Conservation (phyloP, 2,797 vertebrate genomes). For the Borostomias antarcticus region DNA sequence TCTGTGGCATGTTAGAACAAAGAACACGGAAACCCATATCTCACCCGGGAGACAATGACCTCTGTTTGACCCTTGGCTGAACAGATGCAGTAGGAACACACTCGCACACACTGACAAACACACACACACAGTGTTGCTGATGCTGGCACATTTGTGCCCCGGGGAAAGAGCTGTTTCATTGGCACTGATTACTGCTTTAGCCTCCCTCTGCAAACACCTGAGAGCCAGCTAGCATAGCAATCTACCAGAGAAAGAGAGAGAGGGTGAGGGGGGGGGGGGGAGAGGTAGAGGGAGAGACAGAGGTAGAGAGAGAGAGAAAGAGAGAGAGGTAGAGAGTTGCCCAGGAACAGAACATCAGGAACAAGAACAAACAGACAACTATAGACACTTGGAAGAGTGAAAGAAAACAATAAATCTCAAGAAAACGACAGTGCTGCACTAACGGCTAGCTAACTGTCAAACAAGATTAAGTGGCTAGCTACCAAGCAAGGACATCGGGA, state of each 20-base stretch:
- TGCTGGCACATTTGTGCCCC: conserved; percentile 72
- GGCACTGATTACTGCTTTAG: conserved; percentile 73
- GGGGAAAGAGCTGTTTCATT: conserved; percentile 70
- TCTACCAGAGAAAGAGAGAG: conserved; percentile 35
- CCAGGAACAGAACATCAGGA: no score
- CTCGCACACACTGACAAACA: conserved; percentile 9
- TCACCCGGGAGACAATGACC: conserved; percentile 51
- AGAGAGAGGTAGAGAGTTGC: no score
- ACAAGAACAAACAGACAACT: no score
- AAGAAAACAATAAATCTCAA: no score
- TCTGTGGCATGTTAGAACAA: no score
- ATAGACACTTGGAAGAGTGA: no score
- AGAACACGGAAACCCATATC: conserved; percentile 23
- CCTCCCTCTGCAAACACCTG: conserved; percentile 61
- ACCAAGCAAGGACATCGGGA: no score
- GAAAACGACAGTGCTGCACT: no score
- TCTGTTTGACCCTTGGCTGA: conserved; percentile 56
- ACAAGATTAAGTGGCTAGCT: no score
- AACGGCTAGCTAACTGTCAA: no score
- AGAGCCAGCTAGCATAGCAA: conserved; percentile 70
- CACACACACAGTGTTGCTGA: conserved; percentile 62
- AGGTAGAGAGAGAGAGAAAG: neutral
- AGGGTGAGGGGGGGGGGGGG: conserved; percentile 28
- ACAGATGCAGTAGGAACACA: conserved; percentile 13
- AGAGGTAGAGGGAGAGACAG: conserved; percentile 9